Evolutionary conservation across 35 echinoderm and acorn worm species (phyloP), one percentile per base, ranked within the genome.

Genomic region (Holothuria glaberrima): DNA sequence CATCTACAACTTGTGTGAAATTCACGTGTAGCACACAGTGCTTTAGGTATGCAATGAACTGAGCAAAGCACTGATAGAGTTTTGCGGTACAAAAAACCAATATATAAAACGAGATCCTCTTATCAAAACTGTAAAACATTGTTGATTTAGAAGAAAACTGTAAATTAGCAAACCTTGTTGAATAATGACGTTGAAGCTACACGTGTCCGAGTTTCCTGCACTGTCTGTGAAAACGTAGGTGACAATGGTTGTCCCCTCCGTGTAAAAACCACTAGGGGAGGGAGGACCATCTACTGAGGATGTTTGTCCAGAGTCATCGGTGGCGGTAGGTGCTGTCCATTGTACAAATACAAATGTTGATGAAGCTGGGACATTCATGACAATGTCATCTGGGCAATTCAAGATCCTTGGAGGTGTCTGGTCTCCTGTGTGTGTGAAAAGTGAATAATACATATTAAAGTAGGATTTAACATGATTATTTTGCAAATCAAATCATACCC

Each of bases 201-300:
- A 93, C 3, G 32, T 29, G 31, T 73, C 87, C n/a, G 27, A 12
- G 64, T 94, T 94, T 3, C 92, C 92, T 34, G 68, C 30, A 48
- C 30, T 9, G 86, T 94, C 92, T 2, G 19, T 48, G 68, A 90
- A 94, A 31, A 25, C 25, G 82, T 94, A 94, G 10, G 46, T 62
- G 22, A 94, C 75, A 4, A 45, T 24, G 17, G 76, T 94, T 17
- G 67, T 34, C 28, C 92, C 92, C 5, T 59, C 0, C 6, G 30
- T n/a, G 44, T 90, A 90, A 13, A 72, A 59, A 3, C 61, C 18
- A 18, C 64, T 60, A 4, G 92, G 79, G 7, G 21, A 22, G 0
- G 6, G 12, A 46, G 29, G 29, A 20, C 48, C 79, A 46, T 86
- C 63, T 17, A 46, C 30, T 68, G 60, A 67, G 30, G 36, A 12